These are phyloP conservation scores for Synergus laeviventris DNA, from an alignment of 2,888 invertebrate genomes.

Conservation along the genomic window DNA sequence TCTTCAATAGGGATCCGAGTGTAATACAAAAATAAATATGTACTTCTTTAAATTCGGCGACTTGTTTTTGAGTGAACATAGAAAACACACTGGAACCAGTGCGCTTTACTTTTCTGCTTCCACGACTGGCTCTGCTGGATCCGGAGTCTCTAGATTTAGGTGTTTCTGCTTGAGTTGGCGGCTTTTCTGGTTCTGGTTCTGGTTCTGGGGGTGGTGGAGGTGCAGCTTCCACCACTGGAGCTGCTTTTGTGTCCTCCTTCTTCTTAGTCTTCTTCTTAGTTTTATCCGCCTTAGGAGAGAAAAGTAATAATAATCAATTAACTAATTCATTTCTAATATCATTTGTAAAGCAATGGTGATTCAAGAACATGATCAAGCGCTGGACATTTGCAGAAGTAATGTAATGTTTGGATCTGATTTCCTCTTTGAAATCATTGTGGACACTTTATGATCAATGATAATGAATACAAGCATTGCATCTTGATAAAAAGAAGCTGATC, in stretches of 20 bases:
- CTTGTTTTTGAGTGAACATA: conserved; percentile 97
- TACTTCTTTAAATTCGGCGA: conserved; percentile 96
- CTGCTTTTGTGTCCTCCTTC: conserved; percentile 87
- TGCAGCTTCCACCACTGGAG: conserved; percentile 79
- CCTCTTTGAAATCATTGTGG: too few relatives aligned
- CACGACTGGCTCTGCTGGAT: conserved; percentile 85
- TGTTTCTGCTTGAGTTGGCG: conserved; percentile 76
- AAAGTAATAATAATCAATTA: background rate
- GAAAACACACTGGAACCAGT: conserved; percentile 97
- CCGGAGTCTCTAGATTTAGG: conserved; percentile 76
- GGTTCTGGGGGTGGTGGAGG: conserved; percentile 84
- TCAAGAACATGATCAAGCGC: too few relatives aligned
- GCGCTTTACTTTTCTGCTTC: conserved; percentile 89
- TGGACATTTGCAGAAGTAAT: background rate
- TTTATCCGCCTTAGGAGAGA: conserved; percentile 86
- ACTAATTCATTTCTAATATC: background rate
- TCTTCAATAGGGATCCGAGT: too few relatives aligned
- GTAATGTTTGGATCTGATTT: background rate
- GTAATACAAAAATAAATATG: background rate
- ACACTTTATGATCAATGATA: too few relatives aligned
- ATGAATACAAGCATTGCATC: too few relatives aligned
- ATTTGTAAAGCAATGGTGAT: too few relatives aligned
- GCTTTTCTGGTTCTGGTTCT: conserved; percentile 80
- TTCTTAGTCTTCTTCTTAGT: conserved; percentile 82
- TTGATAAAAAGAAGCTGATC: background rate